Conservation (phyloP, 2,113 vertebrate genomes). For the Daboia siamensis region DNA sequence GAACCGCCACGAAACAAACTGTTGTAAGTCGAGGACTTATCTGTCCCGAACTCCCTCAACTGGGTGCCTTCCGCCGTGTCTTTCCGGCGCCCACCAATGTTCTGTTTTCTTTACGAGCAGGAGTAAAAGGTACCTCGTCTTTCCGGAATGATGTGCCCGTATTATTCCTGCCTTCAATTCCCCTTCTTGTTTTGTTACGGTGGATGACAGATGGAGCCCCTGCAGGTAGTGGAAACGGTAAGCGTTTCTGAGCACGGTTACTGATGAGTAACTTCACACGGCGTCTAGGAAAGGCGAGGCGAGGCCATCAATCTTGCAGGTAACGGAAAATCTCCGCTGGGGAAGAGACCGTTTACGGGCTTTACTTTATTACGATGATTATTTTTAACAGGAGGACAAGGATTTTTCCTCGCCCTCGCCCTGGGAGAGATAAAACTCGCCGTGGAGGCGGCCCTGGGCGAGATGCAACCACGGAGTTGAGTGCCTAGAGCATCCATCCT, state of each 20-base stretch:
- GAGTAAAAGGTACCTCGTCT: conserved; percentile 23
- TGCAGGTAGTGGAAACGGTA: conserved; percentile 21
- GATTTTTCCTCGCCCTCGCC: not conserved
- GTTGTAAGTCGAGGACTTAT: too few relatives aligned
- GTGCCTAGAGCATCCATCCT: not conserved
- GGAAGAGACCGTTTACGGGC: conserved; percentile 16
- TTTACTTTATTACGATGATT: conserved; percentile 22
- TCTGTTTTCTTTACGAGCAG: not conserved
- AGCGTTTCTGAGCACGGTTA: conserved; percentile 1
- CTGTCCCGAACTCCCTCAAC: not conserved
- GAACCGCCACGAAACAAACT: too few relatives aligned
- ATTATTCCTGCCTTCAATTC: conserved; percentile 21
- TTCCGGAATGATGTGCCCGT: conserved; percentile 12
- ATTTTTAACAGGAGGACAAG: conserved; percentile 13
- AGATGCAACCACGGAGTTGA: not conserved
- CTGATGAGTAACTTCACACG: conserved; percentile 2
- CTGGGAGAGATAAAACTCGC: not conserved
- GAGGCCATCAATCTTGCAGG: conserved; percentile 12
- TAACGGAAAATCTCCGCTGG: conserved; percentile 12
- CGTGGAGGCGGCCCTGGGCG: not conserved
- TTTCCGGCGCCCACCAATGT: not conserved
- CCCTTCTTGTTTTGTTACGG: conserved; percentile 20
- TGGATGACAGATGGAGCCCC: conserved; percentile 22
- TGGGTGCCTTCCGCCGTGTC: not conserved
- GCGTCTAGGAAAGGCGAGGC: not conserved